Conservation (phyloP, 2,888 invertebrate genomes). For the Epistrophe eligans region DNA sequence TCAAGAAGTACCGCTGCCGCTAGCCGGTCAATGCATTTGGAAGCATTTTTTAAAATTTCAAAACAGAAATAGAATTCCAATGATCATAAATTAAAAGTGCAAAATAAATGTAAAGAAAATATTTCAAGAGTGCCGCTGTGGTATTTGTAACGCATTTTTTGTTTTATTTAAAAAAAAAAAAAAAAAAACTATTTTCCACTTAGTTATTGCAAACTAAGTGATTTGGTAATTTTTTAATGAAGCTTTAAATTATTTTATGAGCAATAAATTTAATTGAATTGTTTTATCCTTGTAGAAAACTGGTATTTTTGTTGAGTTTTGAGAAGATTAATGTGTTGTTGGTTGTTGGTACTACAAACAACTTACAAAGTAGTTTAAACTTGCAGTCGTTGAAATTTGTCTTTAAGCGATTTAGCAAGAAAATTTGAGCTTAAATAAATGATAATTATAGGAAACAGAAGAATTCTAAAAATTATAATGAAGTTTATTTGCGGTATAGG, state of each 20-base stretch:
- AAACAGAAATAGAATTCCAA: not conserved
- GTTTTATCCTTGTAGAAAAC: constrained; percentile 35
- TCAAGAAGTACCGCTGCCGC: not conserved
- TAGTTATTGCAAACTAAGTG: constrained; percentile 1
- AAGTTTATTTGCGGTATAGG: not conserved
- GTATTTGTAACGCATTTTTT: constrained; percentile 29
- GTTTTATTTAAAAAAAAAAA: not conserved
- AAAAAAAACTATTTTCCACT: not conserved
- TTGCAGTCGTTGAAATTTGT: not conserved
- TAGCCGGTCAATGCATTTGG: not conserved
- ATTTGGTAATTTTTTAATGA: constrained; percentile 50
- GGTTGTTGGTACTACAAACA: not conserved
- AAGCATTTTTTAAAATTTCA: not conserved
- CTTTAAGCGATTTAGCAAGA: not conserved
- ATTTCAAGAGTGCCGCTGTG: constrained; percentile 8
- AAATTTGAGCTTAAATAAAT: not conserved
- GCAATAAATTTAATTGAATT: constrained; percentile 41
- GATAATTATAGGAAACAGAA: not conserved
- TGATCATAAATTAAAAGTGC: constrained; percentile 29
- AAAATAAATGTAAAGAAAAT: constrained; percentile 49
- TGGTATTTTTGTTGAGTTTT: constrained; percentile 10
- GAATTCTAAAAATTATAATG: not conserved
- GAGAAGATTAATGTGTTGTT: constrained; percentile 1
- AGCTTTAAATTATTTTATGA: constrained; percentile 38
- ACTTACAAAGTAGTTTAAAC: not conserved